A percentile compares a stretch with the other conserved stretches of the same genome.
Conservation (phyloP, 2,888 invertebrate genomes). For the Drosophila anomalata region DNA sequence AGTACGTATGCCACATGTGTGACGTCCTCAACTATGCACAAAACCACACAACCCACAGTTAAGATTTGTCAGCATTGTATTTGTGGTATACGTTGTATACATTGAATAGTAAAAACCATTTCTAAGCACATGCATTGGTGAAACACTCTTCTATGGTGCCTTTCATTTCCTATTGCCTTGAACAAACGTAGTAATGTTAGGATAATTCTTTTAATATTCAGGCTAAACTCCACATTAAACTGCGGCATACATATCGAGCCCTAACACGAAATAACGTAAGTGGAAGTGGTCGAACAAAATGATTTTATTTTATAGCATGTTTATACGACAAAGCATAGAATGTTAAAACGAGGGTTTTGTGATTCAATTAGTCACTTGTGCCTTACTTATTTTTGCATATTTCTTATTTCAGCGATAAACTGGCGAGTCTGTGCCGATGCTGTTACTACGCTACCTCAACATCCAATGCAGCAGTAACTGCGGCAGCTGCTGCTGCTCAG, state of each 20-base stretch:
- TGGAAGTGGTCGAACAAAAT: neutral
- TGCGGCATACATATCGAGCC: conserved; percentile 28
- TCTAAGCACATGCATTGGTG: neutral
- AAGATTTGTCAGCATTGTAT: neutral
- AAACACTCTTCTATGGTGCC: neutral
- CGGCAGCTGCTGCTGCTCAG: conserved; percentile 59
- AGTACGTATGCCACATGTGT: conserved; percentile 53
- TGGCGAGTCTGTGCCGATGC: conserved; percentile 83
- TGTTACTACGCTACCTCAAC: conserved; percentile 79
- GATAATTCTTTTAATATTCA: conserved; percentile 18
- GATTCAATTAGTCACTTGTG: neutral
- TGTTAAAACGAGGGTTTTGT: neutral
- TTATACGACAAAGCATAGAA: neutral
- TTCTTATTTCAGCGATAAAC: conserved; percentile 75
- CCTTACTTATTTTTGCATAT: neutral
- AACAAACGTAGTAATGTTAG: conserved; percentile 7
- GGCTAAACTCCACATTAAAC: conserved; percentile 33
- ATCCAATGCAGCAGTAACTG: conserved; percentile 60
- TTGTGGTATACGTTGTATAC: neutral
- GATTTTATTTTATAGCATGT: neutral
- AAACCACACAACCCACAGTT: neutral
- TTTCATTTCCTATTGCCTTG: neutral
- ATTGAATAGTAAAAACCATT: neutral
- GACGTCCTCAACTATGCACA: neutral
- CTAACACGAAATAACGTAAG: conserved; percentile 23